A percentile compares a stretch with the other conserved stretches of the same genome.
phyloP scores from a whole-genome alignment of 2,113 vertebrate genomes.

The Malurus alboscapulatus region DNA sequence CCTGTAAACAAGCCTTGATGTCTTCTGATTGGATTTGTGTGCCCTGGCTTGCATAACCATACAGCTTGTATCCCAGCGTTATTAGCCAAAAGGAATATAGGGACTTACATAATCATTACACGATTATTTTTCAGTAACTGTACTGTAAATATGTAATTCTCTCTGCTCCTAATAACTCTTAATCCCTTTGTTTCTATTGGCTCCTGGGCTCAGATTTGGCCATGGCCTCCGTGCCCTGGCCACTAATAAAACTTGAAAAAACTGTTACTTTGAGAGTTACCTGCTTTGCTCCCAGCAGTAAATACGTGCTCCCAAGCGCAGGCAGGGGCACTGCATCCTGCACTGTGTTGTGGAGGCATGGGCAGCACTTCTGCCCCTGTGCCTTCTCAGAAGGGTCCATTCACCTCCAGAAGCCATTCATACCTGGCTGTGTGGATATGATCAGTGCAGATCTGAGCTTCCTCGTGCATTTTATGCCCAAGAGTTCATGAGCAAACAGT shows the following conservation, averaged over 20 bases:
- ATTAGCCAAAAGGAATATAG: conserved; percentile 64
- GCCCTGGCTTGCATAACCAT: conserved; percentile 51
- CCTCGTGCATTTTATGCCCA: background rate
- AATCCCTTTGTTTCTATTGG: conserved; percentile 56
- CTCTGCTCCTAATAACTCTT: conserved; percentile 54
- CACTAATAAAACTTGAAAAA: conserved; percentile 30
- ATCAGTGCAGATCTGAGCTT: background rate
- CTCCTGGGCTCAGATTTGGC: conserved; percentile 29
- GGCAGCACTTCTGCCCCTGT: accelerated
- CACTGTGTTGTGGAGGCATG: background rate
- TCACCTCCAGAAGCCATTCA: background rate
- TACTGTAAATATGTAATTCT: conserved; percentile 67
- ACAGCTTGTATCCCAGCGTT: conserved; percentile 19
- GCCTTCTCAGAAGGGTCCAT: background rate
- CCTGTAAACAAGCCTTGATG: background rate
- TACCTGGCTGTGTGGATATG: accelerated
- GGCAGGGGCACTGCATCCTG: background rate
- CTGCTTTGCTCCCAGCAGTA: background rate
- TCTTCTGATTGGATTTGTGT: conserved; percentile 43
- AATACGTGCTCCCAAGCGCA: accelerated
- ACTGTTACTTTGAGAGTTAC: background rate
- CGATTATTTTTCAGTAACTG: conserved; percentile 57
- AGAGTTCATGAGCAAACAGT: background rate
- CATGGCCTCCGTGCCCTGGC: background rate
- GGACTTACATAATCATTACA: conserved; percentile 66